Evolutionary conservation across 2,797 vertebrate genomes (phyloP).

Genomic region (Rhinichthys osculus): DNA sequence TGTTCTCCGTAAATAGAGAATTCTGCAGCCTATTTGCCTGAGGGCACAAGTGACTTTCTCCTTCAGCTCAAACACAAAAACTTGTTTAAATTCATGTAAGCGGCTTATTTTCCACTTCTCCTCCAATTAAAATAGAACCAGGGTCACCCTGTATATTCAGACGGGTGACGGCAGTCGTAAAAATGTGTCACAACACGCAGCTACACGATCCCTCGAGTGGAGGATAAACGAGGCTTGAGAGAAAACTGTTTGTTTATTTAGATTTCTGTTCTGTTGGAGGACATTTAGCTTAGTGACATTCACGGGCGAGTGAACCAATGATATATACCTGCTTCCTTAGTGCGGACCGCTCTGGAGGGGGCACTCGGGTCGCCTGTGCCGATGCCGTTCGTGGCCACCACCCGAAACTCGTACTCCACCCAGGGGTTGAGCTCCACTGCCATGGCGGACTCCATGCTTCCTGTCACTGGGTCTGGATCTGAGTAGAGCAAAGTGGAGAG

Average conservation of each 20-base stretch:
- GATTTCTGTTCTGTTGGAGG: slow-evolving; percentile 31
- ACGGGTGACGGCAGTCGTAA: slow-evolving; percentile 45
- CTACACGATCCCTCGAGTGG: slow-evolving; percentile 39
- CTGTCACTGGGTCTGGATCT: slow-evolving; percentile 94
- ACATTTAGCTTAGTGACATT: slow-evolving; percentile 23
- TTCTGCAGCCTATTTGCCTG: slow-evolving; percentile 72
- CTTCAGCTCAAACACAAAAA: slow-evolving; percentile 68
- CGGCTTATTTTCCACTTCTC: slow-evolving; percentile 73
- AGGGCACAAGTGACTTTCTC: slow-evolving; percentile 67
- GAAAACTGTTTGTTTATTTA: slow-evolving; percentile 39
- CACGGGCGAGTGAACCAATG: background rate
- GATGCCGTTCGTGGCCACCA: slow-evolving; percentile 93
- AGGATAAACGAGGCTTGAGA: slow-evolving; percentile 39
- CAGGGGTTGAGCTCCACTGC: slow-evolving; percentile 94
- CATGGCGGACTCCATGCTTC: slow-evolving; percentile 96
- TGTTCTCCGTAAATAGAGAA: slow-evolving; percentile 74
- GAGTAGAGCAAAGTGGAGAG: background rate
- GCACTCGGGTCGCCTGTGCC: slow-evolving; percentile 94
- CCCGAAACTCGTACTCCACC: slow-evolving; percentile 98
- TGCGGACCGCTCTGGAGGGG: slow-evolving; percentile 89
- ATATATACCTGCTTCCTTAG: slow-evolving; percentile 91
- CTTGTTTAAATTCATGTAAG: slow-evolving; percentile 76
- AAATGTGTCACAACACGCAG: slow-evolving; percentile 47
- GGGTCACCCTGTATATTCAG: slow-evolving; percentile 62
- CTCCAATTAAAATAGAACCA: slow-evolving; percentile 73